Percentiles rank a stretch among this genome's conserved stretches.
Conservation (phyloP, 2,797 vertebrate genomes). For the Mycteria americana region DNA sequence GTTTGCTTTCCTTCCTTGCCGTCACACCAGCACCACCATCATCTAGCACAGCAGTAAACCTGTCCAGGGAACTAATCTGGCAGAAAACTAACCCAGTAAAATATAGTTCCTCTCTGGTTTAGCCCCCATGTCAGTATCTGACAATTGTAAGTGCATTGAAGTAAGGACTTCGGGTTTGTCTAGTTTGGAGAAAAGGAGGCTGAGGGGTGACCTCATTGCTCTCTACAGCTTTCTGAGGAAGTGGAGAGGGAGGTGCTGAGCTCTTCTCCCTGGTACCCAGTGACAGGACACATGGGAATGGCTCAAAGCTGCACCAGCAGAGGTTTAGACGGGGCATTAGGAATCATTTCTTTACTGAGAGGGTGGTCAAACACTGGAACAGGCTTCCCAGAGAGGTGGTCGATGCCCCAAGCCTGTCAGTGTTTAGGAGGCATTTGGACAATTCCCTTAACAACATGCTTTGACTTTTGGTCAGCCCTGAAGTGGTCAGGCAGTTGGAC, state of each 20-base stretch:
- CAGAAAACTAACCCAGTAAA: background rate
- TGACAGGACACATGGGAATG: fast-evolving
- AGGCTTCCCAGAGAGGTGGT: background rate
- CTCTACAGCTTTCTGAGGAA: background rate
- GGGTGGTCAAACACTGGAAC: background rate
- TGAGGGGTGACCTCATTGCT: too few species aligned
- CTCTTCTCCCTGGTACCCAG: background rate
- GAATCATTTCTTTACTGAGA: background rate
- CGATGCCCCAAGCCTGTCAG: fast-evolving
- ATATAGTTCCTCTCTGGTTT: background rate
- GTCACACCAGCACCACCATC: background rate
- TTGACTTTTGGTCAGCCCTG: background rate
- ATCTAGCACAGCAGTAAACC: background rate
- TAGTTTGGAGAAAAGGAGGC: background rate
- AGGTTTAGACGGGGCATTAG: background rate
- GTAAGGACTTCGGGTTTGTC: background rate
- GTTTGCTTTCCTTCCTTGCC: background rate
- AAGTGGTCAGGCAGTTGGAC: background rate
- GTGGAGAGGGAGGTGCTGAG: background rate
- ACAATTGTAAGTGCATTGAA: background rate
- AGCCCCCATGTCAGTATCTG: background rate
- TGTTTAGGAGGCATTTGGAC: background rate
- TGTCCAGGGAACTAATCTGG: background rate
- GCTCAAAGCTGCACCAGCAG: background rate
- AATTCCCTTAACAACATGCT: background rate